Base-by-base conservation (phyloP, 2,888 invertebrate genomes). In the Ypsolopha sequella region DNA sequence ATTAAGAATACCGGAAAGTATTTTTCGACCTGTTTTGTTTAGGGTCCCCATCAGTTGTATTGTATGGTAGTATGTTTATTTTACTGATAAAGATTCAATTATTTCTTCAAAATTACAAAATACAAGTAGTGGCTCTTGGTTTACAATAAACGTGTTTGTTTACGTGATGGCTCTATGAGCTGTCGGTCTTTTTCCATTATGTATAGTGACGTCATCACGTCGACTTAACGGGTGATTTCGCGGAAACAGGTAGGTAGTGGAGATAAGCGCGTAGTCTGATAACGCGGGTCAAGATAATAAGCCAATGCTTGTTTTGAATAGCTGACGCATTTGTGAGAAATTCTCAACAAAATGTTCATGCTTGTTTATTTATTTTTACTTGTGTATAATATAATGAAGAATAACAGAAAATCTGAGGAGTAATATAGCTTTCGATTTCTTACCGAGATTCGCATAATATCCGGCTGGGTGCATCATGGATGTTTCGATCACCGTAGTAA, bases 361-460 rank as follows among this genome's bases (percentile, higher is more conserved):
- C 34, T 34, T 34, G 7, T 46, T 34, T 35, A 33, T 33, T 10
- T n/a, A 35, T 35, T 24, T 34, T 34, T 47, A 47, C 34, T 9
- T 35, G n/a, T 24, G 34, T 47, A 33, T 33, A 33, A 10, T 13
- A 13, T 13, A 24, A 24, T 24, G 24, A 24, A 7, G 24, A 13
- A 10, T 44, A 9, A 24, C 14, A n/a, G 44, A 10, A 11, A 8
- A 43, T 13, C 43, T 9, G 7, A 44, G 39, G 10, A 44, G 7
- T n/a, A n/a, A 43, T 43, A 43, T 33, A 39, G 11, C 10, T 34
- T 47, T 9, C 34, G 11, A 33, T 41, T 56, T 67, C 85, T 85
- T 84, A 86, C 86, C 86, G 55, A 86, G 78, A 62, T 86, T 86
- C 55, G 86, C 86, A 81, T 86, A 86, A 81, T 85, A 86, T 65